Evolutionary conservation across 2,113 vertebrate species (phyloP).

Genomic region (Pangasianodon hypophthalmus): DNA sequence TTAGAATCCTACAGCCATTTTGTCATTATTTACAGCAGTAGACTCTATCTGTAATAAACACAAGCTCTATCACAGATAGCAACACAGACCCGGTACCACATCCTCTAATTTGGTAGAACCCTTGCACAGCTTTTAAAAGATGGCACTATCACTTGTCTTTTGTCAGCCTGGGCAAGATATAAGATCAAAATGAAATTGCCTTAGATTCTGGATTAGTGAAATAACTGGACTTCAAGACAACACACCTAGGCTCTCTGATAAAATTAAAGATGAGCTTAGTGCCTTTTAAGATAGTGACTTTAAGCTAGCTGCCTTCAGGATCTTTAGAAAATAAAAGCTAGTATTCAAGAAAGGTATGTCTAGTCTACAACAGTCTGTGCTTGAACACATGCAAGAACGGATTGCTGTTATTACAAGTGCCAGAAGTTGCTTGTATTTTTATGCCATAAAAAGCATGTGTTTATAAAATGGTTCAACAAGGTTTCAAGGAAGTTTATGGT

Average conservation of each 20-base stretch:
- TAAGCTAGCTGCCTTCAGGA: neutral
- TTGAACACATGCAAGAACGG: neutral
- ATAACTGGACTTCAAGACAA: neutral
- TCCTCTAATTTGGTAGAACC: neutral
- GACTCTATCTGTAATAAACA: neutral
- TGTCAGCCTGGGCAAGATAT: neutral
- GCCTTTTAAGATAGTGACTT: neutral
- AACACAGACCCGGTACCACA: neutral
- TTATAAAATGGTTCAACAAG: neutral
- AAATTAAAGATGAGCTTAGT: neutral
- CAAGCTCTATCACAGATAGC: neutral
- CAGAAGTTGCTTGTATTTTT: neutral
- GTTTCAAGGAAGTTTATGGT: neutral
- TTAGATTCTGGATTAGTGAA: neutral
- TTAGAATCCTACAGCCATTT: neutral
- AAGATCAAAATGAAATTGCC: neutral
- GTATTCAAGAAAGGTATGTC: neutral
- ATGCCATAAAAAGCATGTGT: neutral
- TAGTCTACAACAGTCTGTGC: neutral
- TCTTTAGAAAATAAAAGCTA: neutral
- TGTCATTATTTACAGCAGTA: neutral
- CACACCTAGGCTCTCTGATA: neutral
- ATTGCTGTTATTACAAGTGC: neutral
- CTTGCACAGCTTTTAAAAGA: neutral
- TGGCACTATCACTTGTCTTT: neutral